Base-by-base conservation (phyloP, 2,888 invertebrate genomes). In the Mechanitis mazaeus region DNA sequence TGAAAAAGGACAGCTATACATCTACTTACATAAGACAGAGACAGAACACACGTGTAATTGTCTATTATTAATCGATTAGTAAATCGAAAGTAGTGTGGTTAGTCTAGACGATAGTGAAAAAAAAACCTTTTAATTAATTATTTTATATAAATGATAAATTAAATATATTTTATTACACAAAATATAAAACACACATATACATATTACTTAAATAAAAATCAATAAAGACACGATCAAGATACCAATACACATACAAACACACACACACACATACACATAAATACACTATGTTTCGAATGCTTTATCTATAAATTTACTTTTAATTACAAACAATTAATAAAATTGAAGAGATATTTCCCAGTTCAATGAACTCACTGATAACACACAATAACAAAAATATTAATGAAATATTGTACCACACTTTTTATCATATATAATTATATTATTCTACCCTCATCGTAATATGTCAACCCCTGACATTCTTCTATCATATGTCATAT, bases 1-100 rank as follows among this genome's bases (percentile, higher is more conserved):
- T 66, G 65, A 70, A 66, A 65, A 62, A 59, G 62, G 66, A 67
- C 64, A 60, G 68, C 56, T 53, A 67, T 60, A 65, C 57, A 58
- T 56, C 46, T 58, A 59, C 59, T 3, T 45, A 56, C 54, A 59
- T 53, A 31, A 47, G 68, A 71, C 33, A 58, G 71, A 59, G 71
- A 73, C 60, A 62, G 62, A 54, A 47, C 65, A 72, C 75, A 76
- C 73, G 76, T 79, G 76, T 70, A 70, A 72, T 71, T 72, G 70
- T 72, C 69, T 70, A 69, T 70, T 68, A 70, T 67, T 69, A 72
- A 71, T 71, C 69, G 70, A 68, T 71, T 68, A 69, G 9, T 31
- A 7, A 9, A 31, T 31, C 31, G 31, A 11, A 31, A 50, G 31
- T 31, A 31, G 28, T 50, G 50, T 50, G 53, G 60, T 61, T 62